phyloP scores from a whole-genome alignment of 2,113 vertebrate species.

The Eptatretus burgeri region DNA sequence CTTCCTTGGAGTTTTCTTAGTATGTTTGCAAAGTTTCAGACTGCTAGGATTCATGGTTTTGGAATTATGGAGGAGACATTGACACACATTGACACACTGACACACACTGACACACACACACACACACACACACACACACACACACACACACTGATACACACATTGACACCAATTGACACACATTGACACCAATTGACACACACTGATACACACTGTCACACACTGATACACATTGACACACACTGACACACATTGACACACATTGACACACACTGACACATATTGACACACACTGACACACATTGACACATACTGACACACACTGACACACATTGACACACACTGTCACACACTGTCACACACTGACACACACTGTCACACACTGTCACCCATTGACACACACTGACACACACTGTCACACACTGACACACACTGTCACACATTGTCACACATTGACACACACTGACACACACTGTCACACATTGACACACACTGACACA shows the following conservation, averaged over 20 bases:
- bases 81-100: not conserved
- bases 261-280: no score
- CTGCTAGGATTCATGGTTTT: no score
- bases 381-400: not conserved
- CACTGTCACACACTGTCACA: not conserved
- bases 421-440: not conserved
- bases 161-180: not conserved
- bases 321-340: no score
- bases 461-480: no score
- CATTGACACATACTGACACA: no score
- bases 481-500: no score
- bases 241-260: no score
- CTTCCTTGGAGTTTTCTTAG: no score
- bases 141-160: not conserved
- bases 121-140: not conserved
- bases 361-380: not conserved
- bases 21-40: no score
- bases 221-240: not conserved
- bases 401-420: constrained; percentile 2
- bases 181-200: not conserved
- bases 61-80: no score
- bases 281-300: no score
- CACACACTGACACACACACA: constrained; percentile 4
- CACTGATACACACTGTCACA: not conserved
- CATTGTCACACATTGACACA: no score